Conservation (phyloP, 2,888 invertebrate genomes). For the Sinelater perroti region DNA sequence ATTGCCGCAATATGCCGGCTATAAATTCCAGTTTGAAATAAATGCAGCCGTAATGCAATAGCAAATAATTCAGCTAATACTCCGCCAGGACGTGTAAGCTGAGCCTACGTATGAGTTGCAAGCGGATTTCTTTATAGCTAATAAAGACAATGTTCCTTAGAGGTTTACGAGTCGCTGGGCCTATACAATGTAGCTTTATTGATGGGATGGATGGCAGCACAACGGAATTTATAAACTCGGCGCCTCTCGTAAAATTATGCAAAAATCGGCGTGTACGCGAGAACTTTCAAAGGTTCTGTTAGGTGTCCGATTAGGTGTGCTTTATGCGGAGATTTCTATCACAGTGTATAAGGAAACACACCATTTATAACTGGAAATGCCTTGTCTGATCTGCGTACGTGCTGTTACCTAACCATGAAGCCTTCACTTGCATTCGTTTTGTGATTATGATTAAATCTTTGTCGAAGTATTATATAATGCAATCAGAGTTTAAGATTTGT, state of each 20-base stretch:
- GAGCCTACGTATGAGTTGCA: slow-evolving; percentile 10
- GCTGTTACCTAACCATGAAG: too few relatives aligned
- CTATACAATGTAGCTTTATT: slow-evolving; percentile 12
- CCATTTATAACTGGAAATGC: too few relatives aligned
- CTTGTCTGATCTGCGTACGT: too few relatives aligned
- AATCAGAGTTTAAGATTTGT: too few relatives aligned
- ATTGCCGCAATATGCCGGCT: slow-evolving; percentile 21
- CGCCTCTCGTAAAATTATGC: background rate
- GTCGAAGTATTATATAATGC: too few relatives aligned
- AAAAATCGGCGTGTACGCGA: too few relatives aligned
- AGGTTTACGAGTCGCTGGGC: slow-evolving; percentile 18
- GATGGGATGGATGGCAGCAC: background rate
- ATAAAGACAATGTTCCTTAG: slow-evolving; percentile 19
- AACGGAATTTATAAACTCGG: slow-evolving; percentile 4
- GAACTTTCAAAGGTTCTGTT: too few relatives aligned
- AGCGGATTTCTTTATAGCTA: slow-evolving; percentile 23
- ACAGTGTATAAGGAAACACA: too few relatives aligned
- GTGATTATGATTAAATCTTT: too few relatives aligned
- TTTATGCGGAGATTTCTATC: too few relatives aligned
- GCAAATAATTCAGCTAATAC: slow-evolving; percentile 22
- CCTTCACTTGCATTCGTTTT: too few relatives aligned
- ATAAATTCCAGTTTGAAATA: slow-evolving; percentile 13
- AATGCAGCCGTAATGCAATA: slow-evolving; percentile 16
- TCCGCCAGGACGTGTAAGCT: slow-evolving; percentile 3
- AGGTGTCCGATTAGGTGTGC: too few relatives aligned